Conservation (phyloP, 2,113 vertebrate species). For the Lycaon pictus region DNA sequence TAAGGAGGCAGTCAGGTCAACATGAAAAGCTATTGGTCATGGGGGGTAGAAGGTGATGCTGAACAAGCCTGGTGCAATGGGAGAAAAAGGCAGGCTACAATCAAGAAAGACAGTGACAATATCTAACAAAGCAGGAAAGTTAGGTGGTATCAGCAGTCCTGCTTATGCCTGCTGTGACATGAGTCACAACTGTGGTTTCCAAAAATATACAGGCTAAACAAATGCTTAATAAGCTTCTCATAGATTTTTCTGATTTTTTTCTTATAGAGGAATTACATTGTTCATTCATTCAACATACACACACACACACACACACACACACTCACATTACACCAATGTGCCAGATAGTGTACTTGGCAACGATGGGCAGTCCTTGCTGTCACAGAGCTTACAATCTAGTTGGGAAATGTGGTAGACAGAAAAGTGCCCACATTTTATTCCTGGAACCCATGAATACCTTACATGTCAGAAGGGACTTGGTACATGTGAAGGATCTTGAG, state of each 20-base stretch:
- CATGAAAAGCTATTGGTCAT: background rate
- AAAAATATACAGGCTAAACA: background rate
- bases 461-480: background rate
- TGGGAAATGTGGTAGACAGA: background rate
- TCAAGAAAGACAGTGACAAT: background rate
- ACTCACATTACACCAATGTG: background rate
- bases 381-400: background rate
- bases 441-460: background rate
- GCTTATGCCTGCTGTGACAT: background rate
- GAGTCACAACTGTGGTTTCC: background rate
- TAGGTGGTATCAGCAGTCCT: no score
- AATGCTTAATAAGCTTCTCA: background rate
- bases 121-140: background rate
- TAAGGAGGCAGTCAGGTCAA: background rate
- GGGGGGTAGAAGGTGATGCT: background rate
- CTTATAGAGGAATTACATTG: background rate
- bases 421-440: fast-evolving
- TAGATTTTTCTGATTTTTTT: background rate
- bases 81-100: background rate
- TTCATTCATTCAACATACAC: background rate
- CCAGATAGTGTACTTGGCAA: background rate
- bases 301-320: background rate
- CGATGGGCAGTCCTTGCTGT: background rate
- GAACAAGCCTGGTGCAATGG: background rate
- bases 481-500: background rate